Evolutionary conservation across 30 jellyfish, hydroid and myxozoan species (phyloP).

Genomic region (Turritopsis rubra): DNA sequence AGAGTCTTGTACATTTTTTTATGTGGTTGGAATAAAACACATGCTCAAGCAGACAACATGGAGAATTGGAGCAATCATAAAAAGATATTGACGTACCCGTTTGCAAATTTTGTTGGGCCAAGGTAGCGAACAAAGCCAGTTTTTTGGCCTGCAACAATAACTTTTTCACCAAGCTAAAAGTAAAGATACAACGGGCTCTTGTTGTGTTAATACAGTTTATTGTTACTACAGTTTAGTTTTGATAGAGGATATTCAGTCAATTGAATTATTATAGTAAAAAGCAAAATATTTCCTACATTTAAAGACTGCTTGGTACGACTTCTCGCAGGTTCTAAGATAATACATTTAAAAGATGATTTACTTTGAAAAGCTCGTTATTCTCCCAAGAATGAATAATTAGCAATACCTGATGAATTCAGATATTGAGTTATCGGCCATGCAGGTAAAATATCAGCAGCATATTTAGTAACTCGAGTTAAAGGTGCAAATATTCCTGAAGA

Average conservation of each 20-base stretch:
- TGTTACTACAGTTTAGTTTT: no score
- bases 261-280: not conserved
- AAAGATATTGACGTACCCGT: conserved; percentile 43
- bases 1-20: no score
- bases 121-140: conserved; percentile 52
- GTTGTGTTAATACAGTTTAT: no score
- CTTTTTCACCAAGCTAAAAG: conserved; percentile 49
- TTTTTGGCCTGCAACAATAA: conserved; percentile 70
- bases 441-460: not conserved
- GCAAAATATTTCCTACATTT: not conserved
- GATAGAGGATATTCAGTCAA: no score
- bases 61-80: no score
- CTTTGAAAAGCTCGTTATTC: not conserved
- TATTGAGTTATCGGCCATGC: not conserved
- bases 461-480: conserved; percentile 32
- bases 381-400: not conserved
- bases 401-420: not conserved
- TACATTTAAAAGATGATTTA: not conserved
- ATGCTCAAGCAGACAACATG: no score
- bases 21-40: no score
- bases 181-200: not conserved
- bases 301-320: not conserved
- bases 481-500: conserved; percentile 56
- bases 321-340: not conserved
- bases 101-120: conserved; percentile 67